These are phyloP conservation scores for Muscina levida DNA, from an alignment of 2,888 invertebrate species.

Conservation along the genomic window DNA sequence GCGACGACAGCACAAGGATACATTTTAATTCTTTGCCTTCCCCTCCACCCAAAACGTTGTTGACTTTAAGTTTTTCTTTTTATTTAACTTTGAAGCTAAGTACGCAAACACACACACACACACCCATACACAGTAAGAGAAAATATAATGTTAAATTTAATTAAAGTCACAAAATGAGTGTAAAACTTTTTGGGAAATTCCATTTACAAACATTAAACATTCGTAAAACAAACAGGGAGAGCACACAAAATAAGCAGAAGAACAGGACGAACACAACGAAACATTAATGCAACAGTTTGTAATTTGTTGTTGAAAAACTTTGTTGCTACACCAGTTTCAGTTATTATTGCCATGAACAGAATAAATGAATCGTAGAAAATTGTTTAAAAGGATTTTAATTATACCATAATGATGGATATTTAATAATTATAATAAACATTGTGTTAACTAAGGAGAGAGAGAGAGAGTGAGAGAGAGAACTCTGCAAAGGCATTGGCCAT, in stretches of 20 bases:
- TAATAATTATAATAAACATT: no score
- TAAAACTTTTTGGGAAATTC: background rate
- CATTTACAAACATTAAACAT: background rate
- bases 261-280: background rate
- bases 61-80: background rate
- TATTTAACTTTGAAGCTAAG: background rate
- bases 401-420: no score
- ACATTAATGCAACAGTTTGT: slow-evolving; percentile 12
- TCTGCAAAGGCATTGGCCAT: no score
- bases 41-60: background rate
- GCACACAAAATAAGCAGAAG: background rate
- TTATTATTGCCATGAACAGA: background rate
- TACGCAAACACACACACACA: background rate
- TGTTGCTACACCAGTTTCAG: background rate
- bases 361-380: background rate
- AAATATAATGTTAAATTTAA: slow-evolving; percentile 12
- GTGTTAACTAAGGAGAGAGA: no score
- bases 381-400: background rate
- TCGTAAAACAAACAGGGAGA: background rate
- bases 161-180: slow-evolving; percentile 10
- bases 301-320: slow-evolving; percentile 1
- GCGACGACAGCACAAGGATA: background rate
- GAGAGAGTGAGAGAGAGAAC: no score
- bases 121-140: background rate
- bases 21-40: background rate